Conservation (phyloP, 2,888 invertebrate species). For the Dryobota labecula region DNA sequence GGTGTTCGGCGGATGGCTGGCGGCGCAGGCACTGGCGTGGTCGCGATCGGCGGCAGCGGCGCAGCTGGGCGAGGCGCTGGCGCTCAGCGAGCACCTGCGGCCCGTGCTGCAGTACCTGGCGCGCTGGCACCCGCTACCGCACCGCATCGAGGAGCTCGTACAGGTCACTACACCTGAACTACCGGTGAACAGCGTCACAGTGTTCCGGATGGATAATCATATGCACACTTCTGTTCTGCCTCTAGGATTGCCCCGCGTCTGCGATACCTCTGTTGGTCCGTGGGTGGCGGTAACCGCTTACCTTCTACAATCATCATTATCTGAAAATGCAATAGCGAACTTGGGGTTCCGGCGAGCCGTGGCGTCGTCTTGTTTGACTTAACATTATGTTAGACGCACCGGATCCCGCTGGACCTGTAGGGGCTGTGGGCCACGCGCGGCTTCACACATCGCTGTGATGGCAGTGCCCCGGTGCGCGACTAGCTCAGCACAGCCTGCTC, state of each 20-base stretch:
- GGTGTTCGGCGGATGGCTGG: constrained; percentile 69
- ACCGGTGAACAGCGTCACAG: not conserved
- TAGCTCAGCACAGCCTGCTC: not conserved
- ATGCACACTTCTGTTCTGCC: not conserved
- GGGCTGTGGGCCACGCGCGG: too few relatives aligned
- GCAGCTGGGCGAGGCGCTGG: constrained; percentile 69
- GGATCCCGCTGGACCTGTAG: not conserved
- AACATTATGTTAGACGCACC: not conserved
- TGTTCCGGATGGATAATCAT: not conserved
- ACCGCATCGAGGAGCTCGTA: constrained; percentile 68
- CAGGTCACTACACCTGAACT: constrained; percentile 57
- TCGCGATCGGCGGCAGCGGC: constrained; percentile 64
- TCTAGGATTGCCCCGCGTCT: not conserved
- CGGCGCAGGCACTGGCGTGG: constrained; percentile 68
- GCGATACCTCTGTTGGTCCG: too few relatives aligned
- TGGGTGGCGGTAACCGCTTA: too few relatives aligned
- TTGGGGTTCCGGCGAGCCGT: not conserved
- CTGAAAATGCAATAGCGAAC: not conserved
- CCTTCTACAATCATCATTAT: not conserved
- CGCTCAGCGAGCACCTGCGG: constrained; percentile 70
- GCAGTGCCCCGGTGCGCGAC: not conserved
- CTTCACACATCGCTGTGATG: too few relatives aligned
- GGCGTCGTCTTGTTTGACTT: not conserved
- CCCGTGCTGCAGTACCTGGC: constrained; percentile 71
- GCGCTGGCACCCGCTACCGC: constrained; percentile 72